Percentiles rank a stretch among this genome's conserved stretches.
phyloP scores from a whole-genome alignment of 2,888 invertebrate genomes.

The Onchidella celtica region DNA sequence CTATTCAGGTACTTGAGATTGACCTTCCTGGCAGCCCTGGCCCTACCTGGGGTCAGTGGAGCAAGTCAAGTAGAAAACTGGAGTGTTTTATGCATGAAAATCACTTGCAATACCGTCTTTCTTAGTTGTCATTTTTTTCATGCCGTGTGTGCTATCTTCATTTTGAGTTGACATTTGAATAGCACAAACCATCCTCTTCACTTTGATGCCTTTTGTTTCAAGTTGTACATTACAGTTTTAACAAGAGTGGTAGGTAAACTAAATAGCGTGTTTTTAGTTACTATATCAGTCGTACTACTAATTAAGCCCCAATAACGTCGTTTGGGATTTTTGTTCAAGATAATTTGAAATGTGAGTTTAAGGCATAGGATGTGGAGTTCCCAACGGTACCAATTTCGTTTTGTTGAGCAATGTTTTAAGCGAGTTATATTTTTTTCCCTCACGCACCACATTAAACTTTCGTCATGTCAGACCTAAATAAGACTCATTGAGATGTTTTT shows the following conservation, averaged over 20 bases:
- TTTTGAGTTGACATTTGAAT: neutral
- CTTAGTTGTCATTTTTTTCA: neutral
- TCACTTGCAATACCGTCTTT: neutral
- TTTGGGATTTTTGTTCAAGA: neutral
- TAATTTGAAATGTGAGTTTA: neutral
- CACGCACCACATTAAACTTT: neutral
- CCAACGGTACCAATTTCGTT: no score
- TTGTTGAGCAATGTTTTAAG: no score
- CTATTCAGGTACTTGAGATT: neutral
- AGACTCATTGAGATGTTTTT: neutral
- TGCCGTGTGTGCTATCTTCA: neutral
- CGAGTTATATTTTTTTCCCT: no score
- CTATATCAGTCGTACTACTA: neutral
- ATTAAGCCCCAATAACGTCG: neutral
- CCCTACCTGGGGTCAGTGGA: neutral
- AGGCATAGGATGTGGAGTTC: neutral
- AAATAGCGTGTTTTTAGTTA: neutral
- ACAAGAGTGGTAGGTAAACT: neutral
- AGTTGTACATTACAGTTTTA: neutral
- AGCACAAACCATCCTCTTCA: neutral
- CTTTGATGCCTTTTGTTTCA: neutral
- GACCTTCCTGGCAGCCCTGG: neutral
- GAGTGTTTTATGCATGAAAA: neutral
- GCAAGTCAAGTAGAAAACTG: neutral
- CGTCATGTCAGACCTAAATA: neutral